Percentiles rank a stretch among this genome's conserved stretches.
phyloP scores from a whole-genome alignment of 1,140 invertebrate species.

The Drosophila arizonae region DNA sequence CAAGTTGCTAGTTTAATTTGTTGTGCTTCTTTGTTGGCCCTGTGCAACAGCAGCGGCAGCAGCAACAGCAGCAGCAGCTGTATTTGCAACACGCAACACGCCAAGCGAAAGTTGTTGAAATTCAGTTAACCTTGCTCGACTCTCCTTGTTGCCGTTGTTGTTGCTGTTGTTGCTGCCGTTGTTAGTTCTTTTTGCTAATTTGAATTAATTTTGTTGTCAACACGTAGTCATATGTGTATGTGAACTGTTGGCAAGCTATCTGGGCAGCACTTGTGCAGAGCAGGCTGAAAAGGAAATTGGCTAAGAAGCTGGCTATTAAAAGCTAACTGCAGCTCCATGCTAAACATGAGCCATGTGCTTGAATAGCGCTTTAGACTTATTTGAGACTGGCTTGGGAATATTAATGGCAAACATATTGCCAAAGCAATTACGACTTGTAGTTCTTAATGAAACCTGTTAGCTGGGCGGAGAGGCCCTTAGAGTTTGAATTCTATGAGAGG shows the following conservation, averaged over 20 bases:
- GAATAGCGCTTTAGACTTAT: background rate
- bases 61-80: constrained; percentile 57
- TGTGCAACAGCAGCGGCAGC: constrained; percentile 38
- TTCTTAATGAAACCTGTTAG: too few relatives aligned
- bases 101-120: constrained; percentile 69
- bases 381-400: too few relatives aligned
- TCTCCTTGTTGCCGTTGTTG: constrained; percentile 8
- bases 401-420: too few relatives aligned
- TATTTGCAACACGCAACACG: constrained; percentile 65
- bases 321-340: background rate
- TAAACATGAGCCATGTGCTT: background rate
- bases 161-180: constrained; percentile 26
- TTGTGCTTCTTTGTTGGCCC: constrained; percentile 24
- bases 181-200: constrained; percentile 50
- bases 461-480: too few relatives aligned
- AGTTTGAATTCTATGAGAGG: too few relatives aligned
- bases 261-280: background rate
- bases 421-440: too few relatives aligned
- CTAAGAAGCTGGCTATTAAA: background rate
- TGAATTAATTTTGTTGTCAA: constrained; percentile 81
- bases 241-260: constrained; percentile 58
- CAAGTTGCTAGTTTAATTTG: constrained; percentile 16
- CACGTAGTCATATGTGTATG: constrained; percentile 75
- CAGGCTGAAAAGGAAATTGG: background rate
- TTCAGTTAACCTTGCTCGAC: constrained; percentile 66